Evolutionary conservation across 1,140 invertebrate genomes (phyloP).

Genomic region (Pogonomyrmex barbatus): DNA sequence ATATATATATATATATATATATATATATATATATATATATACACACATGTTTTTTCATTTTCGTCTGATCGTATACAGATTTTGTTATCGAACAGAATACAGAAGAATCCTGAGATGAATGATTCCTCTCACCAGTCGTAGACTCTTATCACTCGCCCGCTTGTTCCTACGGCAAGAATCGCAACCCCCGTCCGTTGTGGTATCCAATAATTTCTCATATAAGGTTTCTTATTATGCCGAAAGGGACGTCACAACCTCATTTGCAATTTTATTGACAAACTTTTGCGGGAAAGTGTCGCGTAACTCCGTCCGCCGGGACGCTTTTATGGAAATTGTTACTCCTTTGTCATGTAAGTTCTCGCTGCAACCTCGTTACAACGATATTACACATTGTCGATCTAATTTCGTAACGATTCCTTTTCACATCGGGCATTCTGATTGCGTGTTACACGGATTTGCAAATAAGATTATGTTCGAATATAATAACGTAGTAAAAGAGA

Average conservation of each 20-base stretch:
- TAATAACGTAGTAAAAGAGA: background rate
- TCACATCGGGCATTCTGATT: background rate
- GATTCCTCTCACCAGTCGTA: background rate
- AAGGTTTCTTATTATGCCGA: slow-evolving; percentile 37
- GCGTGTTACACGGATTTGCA: background rate
- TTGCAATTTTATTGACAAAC: slow-evolving; percentile 64
- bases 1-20: background rate
- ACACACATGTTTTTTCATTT: background rate
- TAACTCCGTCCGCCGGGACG: slow-evolving; percentile 28
- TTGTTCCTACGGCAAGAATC: background rate
- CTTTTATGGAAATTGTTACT: slow-evolving; percentile 54
- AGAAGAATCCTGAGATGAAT: background rate
- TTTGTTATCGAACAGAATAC: background rate
- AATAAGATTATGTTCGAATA: background rate
- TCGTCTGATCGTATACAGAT: background rate
- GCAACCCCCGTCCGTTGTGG: background rate
- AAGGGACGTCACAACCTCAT: slow-evolving; percentile 29
- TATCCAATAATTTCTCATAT: background rate
- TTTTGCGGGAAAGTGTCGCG: slow-evolving; percentile 52
- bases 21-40: background rate
- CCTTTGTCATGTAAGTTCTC: slow-evolving; percentile 39
- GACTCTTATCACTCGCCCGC: slow-evolving; percentile 22
- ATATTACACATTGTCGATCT: slow-evolving; percentile 53
- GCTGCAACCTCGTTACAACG: slow-evolving; percentile 38
- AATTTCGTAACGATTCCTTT: slow-evolving; percentile 39